Conservation (phyloP, 64 coral and sea anemone species). For the Catalaphyllia jardinei region DNA sequence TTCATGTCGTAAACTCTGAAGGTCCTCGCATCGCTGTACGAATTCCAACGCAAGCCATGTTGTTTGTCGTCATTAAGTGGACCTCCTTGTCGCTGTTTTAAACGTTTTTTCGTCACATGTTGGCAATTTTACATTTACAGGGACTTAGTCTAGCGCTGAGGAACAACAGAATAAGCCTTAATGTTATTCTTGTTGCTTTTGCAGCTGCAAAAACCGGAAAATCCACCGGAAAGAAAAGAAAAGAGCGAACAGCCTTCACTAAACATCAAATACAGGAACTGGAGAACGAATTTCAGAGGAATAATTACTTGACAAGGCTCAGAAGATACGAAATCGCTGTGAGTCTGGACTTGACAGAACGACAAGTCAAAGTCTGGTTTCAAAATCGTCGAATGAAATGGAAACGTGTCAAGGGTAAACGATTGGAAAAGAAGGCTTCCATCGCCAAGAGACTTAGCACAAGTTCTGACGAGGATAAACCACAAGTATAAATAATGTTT, state of each 20-base stretch:
- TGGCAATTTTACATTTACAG: too few species aligned
- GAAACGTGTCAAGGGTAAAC: conserved; percentile 67
- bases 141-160: background rate
- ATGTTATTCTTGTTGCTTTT: conserved; percentile 1
- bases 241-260: conserved; percentile 71
- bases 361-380: conserved; percentile 76
- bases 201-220: conserved; percentile 53
- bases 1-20: too few species aligned
- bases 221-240: conserved; percentile 55
- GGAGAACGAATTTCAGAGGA: conserved; percentile 73
- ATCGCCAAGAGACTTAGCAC: background rate
- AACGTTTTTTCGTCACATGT: too few species aligned
- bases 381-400: conserved; percentile 75
- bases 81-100: too few species aligned
- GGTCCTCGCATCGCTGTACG: too few species aligned
- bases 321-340: conserved; percentile 71
- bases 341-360: conserved; percentile 64
- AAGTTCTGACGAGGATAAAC: conserved; percentile 26
- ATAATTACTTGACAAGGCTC: conserved; percentile 72
- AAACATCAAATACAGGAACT: conserved; percentile 82
- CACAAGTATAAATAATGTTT: background rate
- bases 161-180: background rate
- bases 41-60: too few species aligned
- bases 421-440: conserved; percentile 55
- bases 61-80: too few species aligned